Evolutionary conservation across 2,797 vertebrate species (phyloP), one percentile per base, ranked within the genome.

Genomic region (Melanotaenia nigrans): DNA sequence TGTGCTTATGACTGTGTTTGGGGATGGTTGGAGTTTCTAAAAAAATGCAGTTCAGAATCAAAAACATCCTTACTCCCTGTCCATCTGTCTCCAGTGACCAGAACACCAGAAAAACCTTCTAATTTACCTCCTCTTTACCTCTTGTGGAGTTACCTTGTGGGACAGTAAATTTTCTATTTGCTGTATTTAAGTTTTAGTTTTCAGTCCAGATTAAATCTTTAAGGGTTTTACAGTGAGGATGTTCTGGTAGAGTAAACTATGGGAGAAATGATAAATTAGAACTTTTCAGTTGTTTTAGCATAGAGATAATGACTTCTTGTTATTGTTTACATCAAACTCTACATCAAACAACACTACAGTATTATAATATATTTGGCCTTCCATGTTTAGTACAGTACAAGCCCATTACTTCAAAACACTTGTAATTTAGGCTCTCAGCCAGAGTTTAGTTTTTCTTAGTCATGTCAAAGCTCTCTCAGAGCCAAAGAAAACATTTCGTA

Each of bases 11-110:
- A 73, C 55, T 76, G 65, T 64, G 67, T 73, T 80, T 85, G 49
- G 58, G 79, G 56, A 77, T 73, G 76, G 61, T 73, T 86, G 25
- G 62, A 65, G 61, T 67, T 65, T 2, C 62, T 73, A 78, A 77
- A 73, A 71, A 28, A 79, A 77, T 53, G 25, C 30, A 55, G 10
- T 40, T 62, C 33, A 67, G 58, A 56, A 64, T 30, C 0, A 28
- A 67, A 75, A 73, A 73, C 40, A 62, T 68, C 47, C 24, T 65
- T 56, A 42, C 0, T 58, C 7, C 22, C 5, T 60, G 24, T 64
- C 2, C 32, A 25, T 58, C 66, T 66, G 7, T 33, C 10, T 81
- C 35, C 6, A 66, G 45, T 32, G 35, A 12, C 35, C 63, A 55
- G n/a, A 77, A 71, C 60, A 58, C 64, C 35, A 47, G 53, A 59